Percentiles rank a stretch among this genome's conserved stretches.
These are phyloP conservation scores for Thymallus thymallus DNA, from an alignment of 2,113 vertebrate genomes.

Conservation along the genomic window DNA sequence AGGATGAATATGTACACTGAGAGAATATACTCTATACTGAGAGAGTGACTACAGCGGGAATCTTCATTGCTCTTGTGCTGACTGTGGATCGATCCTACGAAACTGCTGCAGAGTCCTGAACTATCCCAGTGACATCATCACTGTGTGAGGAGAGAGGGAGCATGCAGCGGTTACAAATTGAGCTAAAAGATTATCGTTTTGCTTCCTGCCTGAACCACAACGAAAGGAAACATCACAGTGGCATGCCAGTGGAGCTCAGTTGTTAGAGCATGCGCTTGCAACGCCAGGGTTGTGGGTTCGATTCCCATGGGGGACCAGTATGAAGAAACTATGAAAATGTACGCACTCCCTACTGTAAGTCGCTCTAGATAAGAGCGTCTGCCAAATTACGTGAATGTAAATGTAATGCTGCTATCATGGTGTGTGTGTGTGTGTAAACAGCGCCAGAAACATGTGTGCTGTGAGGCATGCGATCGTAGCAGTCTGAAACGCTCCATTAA, in stretches of 20 bases:
- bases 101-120: background rate
- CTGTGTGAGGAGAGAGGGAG: background rate
- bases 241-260: too few species aligned
- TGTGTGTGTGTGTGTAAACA: too few species aligned
- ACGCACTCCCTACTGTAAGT: too few species aligned
- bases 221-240: too few species aligned
- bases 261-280: too few species aligned
- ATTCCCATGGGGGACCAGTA: too few species aligned
- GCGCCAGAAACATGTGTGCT: background rate
- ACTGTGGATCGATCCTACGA: constrained; percentile 2
- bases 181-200: background rate
- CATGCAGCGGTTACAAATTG: background rate
- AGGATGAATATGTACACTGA: too few species aligned
- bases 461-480: background rate
- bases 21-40: too few species aligned
- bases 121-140: constrained; percentile 2
- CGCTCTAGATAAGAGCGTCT: too few species aligned
- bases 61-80: background rate
- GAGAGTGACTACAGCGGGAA: background rate
- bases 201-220: background rate
- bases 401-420: background rate
- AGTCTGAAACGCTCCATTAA: constrained; percentile 12
- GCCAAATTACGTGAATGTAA: too few species aligned
- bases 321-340: too few species aligned
- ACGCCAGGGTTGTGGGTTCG: too few species aligned